A percentile compares a stretch with the other conserved stretches of the same genome.
Conservation (phyloP, 2,888 invertebrate genomes). For the Anaspis maculata region DNA sequence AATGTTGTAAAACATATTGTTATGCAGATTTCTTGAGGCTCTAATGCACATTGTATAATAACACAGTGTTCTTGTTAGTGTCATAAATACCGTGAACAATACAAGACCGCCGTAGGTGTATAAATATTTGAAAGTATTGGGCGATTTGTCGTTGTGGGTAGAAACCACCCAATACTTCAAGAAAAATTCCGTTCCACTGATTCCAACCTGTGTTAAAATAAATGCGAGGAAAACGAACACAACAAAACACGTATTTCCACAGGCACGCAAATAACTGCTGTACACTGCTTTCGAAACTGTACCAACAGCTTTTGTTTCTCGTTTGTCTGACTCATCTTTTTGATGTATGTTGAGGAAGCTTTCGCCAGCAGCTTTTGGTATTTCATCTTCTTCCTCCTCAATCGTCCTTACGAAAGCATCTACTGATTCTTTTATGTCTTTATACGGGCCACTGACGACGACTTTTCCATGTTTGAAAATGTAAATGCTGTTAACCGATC, state of each 20-base stretch:
- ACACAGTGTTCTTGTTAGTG: no score
- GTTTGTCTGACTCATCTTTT: constrained; percentile 32
- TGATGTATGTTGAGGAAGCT: constrained; percentile 13
- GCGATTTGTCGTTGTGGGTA: no score
- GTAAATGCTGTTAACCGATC: constrained; percentile 52
- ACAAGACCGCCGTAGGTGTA: constrained; percentile 38
- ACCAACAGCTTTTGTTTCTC: constrained; percentile 54
- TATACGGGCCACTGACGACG: constrained; percentile 56
- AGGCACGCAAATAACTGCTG: no score
- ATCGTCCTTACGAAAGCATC: constrained; percentile 51
- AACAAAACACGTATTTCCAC: no score
- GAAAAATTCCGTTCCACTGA: constrained; percentile 51
- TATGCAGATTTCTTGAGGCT: no score
- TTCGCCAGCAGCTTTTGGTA: constrained; percentile 7
- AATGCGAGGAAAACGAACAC: no score
- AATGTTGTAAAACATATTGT: no score
- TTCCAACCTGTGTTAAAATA: constrained; percentile 46
- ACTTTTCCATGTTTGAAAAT: constrained; percentile 47
- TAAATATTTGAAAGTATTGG: constrained; percentile 54
- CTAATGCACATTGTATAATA: no score
- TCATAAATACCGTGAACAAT: no score
- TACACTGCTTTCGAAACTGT: no score
- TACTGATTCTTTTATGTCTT: constrained; percentile 59
- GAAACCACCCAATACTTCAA: no score
- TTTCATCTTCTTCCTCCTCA: constrained; percentile 5